A percentile compares a stretch with the other conserved stretches of the same genome.
Conservation (phyloP, 2,113 vertebrate species). For the Circaetus gallicus region DNA sequence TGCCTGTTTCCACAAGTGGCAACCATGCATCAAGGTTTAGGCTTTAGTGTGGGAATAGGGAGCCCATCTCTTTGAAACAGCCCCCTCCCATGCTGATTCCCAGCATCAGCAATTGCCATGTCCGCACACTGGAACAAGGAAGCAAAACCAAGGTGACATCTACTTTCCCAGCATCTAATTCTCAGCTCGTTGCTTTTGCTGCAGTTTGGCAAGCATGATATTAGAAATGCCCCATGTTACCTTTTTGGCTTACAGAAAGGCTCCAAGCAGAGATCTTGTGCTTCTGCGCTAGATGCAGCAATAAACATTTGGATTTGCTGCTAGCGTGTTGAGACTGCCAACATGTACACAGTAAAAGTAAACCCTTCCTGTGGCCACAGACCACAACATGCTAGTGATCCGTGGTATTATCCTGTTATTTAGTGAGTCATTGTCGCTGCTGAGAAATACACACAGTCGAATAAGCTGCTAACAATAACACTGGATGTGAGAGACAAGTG, state of each 20-base stretch:
- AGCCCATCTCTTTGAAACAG: neutral
- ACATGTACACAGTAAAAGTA: conserved; percentile 7
- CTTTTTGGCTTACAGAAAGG: neutral
- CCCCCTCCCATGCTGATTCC: neutral
- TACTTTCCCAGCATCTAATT: neutral
- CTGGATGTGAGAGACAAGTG: conserved; percentile 7
- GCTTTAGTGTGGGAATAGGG: neutral
- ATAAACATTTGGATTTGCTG: conserved; percentile 42
- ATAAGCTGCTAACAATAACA: conserved; percentile 40
- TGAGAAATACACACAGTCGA: neutral
- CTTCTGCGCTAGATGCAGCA: neutral
- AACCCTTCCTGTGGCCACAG: conserved; percentile 28
- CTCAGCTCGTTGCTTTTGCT: neutral
- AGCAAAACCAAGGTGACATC: neutral
- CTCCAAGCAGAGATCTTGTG: neutral
- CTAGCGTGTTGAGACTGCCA: neutral
- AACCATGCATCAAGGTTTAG: neutral
- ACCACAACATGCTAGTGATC: conserved; percentile 14
- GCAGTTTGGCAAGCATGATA: neutral
- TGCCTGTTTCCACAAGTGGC: neutral
- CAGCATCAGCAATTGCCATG: neutral
- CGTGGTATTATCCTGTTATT: neutral
- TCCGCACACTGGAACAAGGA: fast-evolving
- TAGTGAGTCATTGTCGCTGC: neutral
- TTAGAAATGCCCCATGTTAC: neutral